Evolutionary conservation across 2,797 vertebrate species (phyloP), one percentile per base, ranked within the genome.

Genomic region (Pelodytes ibericus): DNA sequence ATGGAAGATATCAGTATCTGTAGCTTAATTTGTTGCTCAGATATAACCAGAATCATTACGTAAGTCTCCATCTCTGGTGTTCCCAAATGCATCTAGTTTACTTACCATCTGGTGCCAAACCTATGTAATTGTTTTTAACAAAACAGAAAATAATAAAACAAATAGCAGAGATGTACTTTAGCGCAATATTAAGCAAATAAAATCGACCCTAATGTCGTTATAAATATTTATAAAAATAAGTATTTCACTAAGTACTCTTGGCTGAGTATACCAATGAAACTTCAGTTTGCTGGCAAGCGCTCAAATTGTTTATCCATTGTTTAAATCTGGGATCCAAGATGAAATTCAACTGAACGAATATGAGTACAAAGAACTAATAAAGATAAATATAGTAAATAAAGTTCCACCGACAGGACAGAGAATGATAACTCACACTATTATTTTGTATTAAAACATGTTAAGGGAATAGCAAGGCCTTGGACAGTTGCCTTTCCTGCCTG

Each of bases 211-310:
- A 44, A 30, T 47, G 36, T 59, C 61, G 65, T n/a, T n/a, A n/a
- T n/a, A n/a, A n/a, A n/a, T n/a, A n/a, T n/a, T n/a, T n/a, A n/a
- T n/a, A n/a, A 2, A 25, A 65, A 33, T 36, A 41, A 66, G 29
- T 25, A 53, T 61, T 53, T 57, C 58, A 72, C 33, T 66, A 6
- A 36, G 58, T 77, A 53, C 67, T 77, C 41, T 77, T 72, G 69
- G 69, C 44, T 47, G 10, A 4, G 33, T 11, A 22, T 3, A 15
- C 6, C 22, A 25, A 67, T 33, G 49, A 60, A 66, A 7, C 36
- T 26, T 64, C 22, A 41, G 26, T 49, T 47, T 22, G 25, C 65
- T 77, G 69, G 69, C 53, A 51, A 25, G 9, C 22, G 16, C 33
- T 44, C 25, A n/a, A 1, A 30, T 33, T 49, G 49, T 24, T 24